A percentile compares a stretch with the other conserved stretches of the same genome.
Conservation (phyloP, 2,888 invertebrate species). For the Acrobasis repandana region DNA sequence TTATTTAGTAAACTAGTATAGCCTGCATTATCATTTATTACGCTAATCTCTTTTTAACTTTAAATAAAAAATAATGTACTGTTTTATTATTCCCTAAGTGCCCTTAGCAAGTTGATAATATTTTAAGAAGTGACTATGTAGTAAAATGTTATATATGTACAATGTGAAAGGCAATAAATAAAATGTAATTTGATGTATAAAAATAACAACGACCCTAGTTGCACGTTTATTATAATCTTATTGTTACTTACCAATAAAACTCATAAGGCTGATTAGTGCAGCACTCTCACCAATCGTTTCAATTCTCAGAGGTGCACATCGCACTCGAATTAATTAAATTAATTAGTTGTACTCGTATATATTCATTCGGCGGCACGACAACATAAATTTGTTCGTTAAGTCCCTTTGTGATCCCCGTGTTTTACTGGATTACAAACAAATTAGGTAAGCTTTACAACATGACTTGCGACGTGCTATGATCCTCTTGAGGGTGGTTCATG, state of each 20-base stretch:
- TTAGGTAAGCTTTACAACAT: slow-evolving; percentile 16
- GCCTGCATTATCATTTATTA: too few relatives aligned
- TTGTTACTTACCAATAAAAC: slow-evolving; percentile 14
- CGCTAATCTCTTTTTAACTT: too few relatives aligned
- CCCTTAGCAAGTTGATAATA: too few relatives aligned
- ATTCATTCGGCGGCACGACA: slow-evolving; percentile 13
- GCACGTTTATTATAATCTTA: not conserved
- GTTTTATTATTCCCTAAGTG: too few relatives aligned
- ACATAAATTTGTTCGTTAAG: slow-evolving; percentile 19
- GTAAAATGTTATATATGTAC: too few relatives aligned
- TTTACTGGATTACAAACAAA: slow-evolving; percentile 19
- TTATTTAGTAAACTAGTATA: too few relatives aligned
- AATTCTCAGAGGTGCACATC: slow-evolving; percentile 21
- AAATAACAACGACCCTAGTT: not conserved
- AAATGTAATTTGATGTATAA: too few relatives aligned
- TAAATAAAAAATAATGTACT: too few relatives aligned
- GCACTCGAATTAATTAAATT: slow-evolving; percentile 22
- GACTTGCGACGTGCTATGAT: slow-evolving; percentile 11
- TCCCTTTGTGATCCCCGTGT: slow-evolving; percentile 16
- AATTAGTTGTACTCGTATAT: slow-evolving; percentile 16
- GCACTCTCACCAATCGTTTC: slow-evolving; percentile 19
- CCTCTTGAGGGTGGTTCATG: not conserved
- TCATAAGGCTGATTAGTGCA: slow-evolving; percentile 20
- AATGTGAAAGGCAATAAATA: too few relatives aligned
- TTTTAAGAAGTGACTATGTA: too few relatives aligned